phyloP scores from a whole-genome alignment of 2,888 invertebrate genomes.

The Xestia rhomboidea region DNA sequence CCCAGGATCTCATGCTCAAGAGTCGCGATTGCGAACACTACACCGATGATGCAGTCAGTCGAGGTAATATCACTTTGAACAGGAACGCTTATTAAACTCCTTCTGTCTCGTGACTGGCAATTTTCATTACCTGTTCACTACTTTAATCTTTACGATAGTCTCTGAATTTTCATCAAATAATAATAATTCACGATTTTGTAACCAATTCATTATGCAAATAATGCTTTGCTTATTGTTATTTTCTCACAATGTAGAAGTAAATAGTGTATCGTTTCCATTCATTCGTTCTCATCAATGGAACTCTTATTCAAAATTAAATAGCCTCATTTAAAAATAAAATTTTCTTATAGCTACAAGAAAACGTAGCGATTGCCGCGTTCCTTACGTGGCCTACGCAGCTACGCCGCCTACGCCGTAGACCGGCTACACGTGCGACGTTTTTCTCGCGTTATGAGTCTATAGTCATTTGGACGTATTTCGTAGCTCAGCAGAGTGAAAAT shows the following conservation, averaged over 20 bases:
- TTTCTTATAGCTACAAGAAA: conserved; percentile 18
- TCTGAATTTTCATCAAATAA: background rate
- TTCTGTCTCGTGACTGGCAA: background rate
- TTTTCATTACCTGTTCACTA: background rate
- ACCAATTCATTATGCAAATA: background rate
- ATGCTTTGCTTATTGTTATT: background rate
- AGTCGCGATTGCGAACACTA: background rate
- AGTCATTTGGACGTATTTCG: conserved; percentile 1
- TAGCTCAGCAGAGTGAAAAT: background rate
- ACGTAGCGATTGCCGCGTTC: too few relatives aligned
- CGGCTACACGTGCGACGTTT: conserved; percentile 43
- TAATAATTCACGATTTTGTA: background rate
- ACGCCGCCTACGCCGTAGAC: conserved; percentile 67
- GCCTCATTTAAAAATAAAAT: background rate
- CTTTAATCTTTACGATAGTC: background rate
- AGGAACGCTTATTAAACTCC: background rate
- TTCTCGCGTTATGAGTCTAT: background rate
- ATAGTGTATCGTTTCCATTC: background rate
- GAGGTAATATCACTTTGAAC: background rate
- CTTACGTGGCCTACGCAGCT: conserved; percentile 40
- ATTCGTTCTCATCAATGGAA: conserved; percentile 5
- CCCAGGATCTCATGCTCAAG: background rate
- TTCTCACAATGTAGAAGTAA: background rate
- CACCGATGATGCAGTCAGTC: background rate
- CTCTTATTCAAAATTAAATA: background rate